Evolutionary conservation across 2,113 vertebrate species (phyloP).

Genomic region (Dicentrarchus labrax): DNA sequence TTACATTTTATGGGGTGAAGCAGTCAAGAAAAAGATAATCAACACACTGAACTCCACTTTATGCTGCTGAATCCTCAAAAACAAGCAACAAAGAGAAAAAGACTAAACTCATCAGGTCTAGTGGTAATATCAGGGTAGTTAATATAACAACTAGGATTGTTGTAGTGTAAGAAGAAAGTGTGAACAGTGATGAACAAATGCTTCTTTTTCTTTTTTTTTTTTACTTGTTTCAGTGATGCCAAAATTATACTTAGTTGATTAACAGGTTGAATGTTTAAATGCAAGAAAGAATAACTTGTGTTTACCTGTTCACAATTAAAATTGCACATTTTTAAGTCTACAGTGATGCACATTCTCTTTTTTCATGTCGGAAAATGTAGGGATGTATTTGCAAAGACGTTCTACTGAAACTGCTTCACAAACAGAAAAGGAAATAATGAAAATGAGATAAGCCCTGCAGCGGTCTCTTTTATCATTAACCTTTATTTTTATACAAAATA

Average conservation of each 20-base stretch:
- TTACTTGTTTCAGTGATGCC: constrained; percentile 13
- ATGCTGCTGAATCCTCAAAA: not conserved
- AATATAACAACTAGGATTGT: not conserved
- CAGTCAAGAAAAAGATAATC: not conserved
- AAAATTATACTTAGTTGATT: constrained; percentile 27
- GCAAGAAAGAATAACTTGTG: not conserved
- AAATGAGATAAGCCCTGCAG: not conserved
- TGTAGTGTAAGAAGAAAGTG: not conserved
- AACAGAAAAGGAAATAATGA: not conserved
- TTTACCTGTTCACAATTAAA: constrained; percentile 18
- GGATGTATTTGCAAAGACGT: not conserved
- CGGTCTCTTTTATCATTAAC: constrained; percentile 50
- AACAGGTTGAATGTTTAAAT: constrained; percentile 20
- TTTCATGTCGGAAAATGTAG: not conserved
- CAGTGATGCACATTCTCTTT: not conserved
- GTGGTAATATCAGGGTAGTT: not conserved
- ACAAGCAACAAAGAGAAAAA: not conserved
- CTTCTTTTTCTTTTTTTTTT: constrained; percentile 9
- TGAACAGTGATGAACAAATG: not conserved
- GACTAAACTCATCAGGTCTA: not conserved
- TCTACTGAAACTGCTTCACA: not conserved
- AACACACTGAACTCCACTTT: not conserved
- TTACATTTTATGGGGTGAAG: constrained; percentile 7
- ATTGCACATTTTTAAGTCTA: constrained; percentile 38
- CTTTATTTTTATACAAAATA: constrained; percentile 86